phyloP scores from a whole-genome alignment of 1,140 invertebrate species.

The Atta colombica region DNA sequence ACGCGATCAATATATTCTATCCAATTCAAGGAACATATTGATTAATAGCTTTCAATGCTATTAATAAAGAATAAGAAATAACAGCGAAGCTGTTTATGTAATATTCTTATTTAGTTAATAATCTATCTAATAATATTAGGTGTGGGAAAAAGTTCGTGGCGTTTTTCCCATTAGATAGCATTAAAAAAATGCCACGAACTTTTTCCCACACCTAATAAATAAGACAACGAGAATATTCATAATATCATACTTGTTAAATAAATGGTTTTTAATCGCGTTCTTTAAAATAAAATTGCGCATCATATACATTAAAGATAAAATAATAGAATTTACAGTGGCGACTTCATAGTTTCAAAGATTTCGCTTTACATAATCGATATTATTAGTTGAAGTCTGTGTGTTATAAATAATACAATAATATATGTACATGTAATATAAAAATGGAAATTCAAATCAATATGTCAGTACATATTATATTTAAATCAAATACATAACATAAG shows the following conservation, averaged over 20 bases:
- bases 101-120: too few relatives aligned
- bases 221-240: not conserved
- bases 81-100: not conserved
- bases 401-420: not conserved
- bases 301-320: not conserved
- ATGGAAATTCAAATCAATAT: not conserved
- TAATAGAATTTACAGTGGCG: not conserved
- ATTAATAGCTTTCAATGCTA: constrained; percentile 4
- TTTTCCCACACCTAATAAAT: too few relatives aligned
- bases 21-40: not conserved
- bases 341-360: not conserved
- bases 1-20: not conserved
- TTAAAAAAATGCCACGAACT: too few relatives aligned
- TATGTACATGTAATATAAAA: not conserved
- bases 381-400: not conserved
- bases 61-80: constrained; percentile 21
- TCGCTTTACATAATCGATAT: too few relatives aligned
- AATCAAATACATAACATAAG: not conserved
- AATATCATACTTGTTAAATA: not conserved
- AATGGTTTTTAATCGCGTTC: not conserved
- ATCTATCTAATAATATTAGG: too few relatives aligned
- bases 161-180: too few relatives aligned
- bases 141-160: too few relatives aligned
- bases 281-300: not conserved
- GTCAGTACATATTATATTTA: not conserved